phyloP scores from a whole-genome alignment of 2,113 vertebrate genomes.

The Callithrix jacchus region DNA sequence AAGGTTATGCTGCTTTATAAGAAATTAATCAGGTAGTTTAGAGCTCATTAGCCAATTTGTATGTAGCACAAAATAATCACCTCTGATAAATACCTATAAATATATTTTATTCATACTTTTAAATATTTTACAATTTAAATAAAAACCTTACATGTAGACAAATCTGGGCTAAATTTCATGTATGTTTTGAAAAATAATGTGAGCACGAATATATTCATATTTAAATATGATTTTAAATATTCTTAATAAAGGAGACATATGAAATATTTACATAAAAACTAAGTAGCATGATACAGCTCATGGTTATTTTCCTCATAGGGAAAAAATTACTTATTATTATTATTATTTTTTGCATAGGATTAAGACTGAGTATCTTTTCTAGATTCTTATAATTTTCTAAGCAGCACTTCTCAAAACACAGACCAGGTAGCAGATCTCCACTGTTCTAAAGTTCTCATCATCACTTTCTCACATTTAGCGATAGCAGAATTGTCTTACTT shows the following conservation, averaged over 20 bases:
- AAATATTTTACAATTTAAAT: constrained; percentile 67
- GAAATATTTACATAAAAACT: constrained; percentile 59
- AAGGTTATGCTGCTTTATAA: constrained; percentile 62
- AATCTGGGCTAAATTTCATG: constrained; percentile 71
- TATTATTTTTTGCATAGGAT: constrained; percentile 78
- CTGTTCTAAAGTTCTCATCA: background rate
- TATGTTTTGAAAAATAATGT: constrained; percentile 72
- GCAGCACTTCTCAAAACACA: constrained; percentile 45
- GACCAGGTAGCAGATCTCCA: background rate
- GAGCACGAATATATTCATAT: constrained; percentile 67
- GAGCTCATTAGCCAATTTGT: background rate
- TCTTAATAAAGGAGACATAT: constrained; percentile 67
- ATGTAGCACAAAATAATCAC: constrained; percentile 74
- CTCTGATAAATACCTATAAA: constrained; percentile 78
- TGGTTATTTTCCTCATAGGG: constrained; percentile 49
- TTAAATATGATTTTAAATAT: constrained; percentile 71
- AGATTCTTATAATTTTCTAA: constrained; percentile 50
- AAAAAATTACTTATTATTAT: constrained; percentile 58
- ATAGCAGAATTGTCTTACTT: constrained; percentile 23
- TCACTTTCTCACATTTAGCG: background rate
- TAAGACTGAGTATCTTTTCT: constrained; percentile 67
- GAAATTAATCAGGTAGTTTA: constrained; percentile 59
- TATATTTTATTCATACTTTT: constrained; percentile 74
- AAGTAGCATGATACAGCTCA: constrained; percentile 45
- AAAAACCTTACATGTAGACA: constrained; percentile 70